Percentiles rank a stretch among this genome's conserved stretches.
phyloP scores from a whole-genome alignment of 2,113 vertebrate genomes.

The Pandion haliaetus region DNA sequence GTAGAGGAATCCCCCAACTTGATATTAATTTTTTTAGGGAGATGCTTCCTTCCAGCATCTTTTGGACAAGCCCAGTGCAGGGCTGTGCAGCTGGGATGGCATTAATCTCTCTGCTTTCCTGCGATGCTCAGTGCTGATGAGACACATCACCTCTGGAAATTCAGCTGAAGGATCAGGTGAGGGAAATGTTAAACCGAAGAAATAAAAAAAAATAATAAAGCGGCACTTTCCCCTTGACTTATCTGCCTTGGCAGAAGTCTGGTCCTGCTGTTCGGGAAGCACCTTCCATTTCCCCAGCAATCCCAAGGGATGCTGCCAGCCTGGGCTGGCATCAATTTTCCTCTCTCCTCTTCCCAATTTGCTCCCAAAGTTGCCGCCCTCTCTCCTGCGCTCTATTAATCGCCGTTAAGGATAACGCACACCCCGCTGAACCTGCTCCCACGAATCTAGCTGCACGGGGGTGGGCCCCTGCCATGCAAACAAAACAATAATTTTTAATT shows the following conservation, averaged over 20 bases:
- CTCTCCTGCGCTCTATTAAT: neutral
- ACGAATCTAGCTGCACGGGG: neutral
- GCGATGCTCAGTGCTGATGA: neutral
- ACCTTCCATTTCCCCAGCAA: neutral
- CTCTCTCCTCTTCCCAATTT: neutral
- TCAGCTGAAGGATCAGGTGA: neutral
- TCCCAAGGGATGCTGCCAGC: neutral
- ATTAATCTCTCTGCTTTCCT: neutral
- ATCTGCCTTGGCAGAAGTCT: neutral
- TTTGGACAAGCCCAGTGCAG: fast-evolving
- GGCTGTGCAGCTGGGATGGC: neutral
- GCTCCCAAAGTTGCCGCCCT: neutral
- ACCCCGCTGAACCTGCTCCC: neutral
- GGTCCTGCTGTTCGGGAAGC: neutral
- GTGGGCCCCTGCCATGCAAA: neutral
- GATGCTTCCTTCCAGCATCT: neutral
- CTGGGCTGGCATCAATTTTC: neutral
- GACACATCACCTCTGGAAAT: neutral
- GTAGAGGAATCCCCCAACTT: neutral
- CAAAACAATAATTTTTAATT: constrained; percentile 20
- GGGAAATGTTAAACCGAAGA: constrained; percentile 2
- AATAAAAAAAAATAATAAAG: neutral
- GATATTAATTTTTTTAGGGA: neutral
- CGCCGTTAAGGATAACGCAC: neutral
- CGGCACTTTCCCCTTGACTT: neutral